These are phyloP conservation scores for Dinoponera quadriceps DNA, from an alignment of 1,140 invertebrate species.

Conservation along the genomic window DNA sequence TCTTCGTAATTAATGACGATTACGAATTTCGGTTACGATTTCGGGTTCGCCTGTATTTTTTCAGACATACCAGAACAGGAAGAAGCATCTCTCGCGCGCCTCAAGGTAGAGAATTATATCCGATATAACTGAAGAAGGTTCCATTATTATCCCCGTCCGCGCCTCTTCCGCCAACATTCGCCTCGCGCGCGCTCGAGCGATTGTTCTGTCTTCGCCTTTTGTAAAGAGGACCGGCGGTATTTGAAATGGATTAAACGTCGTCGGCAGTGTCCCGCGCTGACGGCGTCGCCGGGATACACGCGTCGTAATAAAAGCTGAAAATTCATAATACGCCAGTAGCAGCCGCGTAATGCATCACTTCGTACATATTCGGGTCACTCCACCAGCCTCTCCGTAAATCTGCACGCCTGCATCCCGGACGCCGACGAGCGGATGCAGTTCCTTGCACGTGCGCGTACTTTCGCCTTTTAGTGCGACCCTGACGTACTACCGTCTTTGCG, in stretches of 20 bases:
- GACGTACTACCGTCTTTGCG: neutral
- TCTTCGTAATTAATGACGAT: too few relatives aligned
- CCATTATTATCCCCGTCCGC: slow-evolving; percentile 53
- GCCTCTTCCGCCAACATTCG: slow-evolving; percentile 49
- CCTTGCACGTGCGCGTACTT: slow-evolving; percentile 43
- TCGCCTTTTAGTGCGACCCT: slow-evolving; percentile 33
- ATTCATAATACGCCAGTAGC: slow-evolving; percentile 72
- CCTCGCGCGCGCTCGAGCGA: slow-evolving; percentile 31
- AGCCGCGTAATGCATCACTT: slow-evolving; percentile 72
- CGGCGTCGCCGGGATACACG: slow-evolving; percentile 41
- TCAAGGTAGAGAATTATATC: slow-evolving; percentile 34
- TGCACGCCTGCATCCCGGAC: slow-evolving; percentile 34
- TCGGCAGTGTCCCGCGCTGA: slow-evolving; percentile 7
- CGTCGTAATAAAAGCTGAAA: slow-evolving; percentile 71
- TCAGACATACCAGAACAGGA: slow-evolving; percentile 27
- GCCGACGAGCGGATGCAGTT: slow-evolving; percentile 40
- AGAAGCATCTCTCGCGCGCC: neutral
- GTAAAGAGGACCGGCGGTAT: slow-evolving; percentile 37
- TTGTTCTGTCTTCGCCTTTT: slow-evolving; percentile 59
- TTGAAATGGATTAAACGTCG: slow-evolving; percentile 50
- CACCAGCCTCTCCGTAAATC: slow-evolving; percentile 51
- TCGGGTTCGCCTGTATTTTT: slow-evolving; percentile 2
- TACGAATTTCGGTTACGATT: too few relatives aligned
- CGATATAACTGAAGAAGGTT: slow-evolving; percentile 54
- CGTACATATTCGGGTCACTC: slow-evolving; percentile 71